A percentile compares a stretch with the other conserved stretches of the same genome.
phyloP scores from a whole-genome alignment of 2,797 vertebrate species.

The Eulemur mongoz region DNA sequence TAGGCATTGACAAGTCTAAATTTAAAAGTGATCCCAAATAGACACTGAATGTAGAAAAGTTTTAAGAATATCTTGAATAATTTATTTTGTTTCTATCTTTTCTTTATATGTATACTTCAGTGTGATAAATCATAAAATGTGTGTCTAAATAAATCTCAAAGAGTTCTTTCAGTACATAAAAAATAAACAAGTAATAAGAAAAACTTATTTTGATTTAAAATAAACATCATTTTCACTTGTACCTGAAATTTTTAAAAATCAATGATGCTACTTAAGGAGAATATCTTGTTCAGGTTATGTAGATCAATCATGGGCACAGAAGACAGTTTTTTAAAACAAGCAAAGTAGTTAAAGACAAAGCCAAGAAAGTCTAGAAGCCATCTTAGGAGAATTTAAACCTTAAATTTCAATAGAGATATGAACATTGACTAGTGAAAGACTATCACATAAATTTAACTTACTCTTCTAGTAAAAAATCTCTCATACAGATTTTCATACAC shows the following conservation, averaged over 20 bases:
- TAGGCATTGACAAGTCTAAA: not conserved
- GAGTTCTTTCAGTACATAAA: not conserved
- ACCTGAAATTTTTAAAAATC: constrained; percentile 45
- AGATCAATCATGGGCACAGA: not conserved
- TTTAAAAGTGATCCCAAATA: not conserved
- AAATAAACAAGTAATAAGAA: not conserved
- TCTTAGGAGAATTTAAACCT: not conserved
- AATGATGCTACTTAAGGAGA: not conserved
- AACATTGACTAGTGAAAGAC: not conserved
- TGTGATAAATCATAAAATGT: constrained; percentile 23
- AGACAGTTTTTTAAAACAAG: not conserved
- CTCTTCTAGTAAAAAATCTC: not conserved
- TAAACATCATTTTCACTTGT: constrained; percentile 23
- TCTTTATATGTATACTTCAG: not conserved
- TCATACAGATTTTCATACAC: not conserved
- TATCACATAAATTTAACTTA: not conserved
- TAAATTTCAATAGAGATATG: not conserved
- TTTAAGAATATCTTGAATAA: constrained; percentile 1
- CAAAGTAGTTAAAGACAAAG: not conserved
- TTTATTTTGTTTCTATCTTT: constrained; percentile 1
- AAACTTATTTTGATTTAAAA: constrained; percentile 24
- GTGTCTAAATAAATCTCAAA: constrained; percentile 12
- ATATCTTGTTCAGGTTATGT: not conserved
- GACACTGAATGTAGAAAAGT: not conserved
- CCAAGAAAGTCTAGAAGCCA: not conserved